These are phyloP conservation scores for Euphydryas editha DNA, from an alignment of 2,888 invertebrate species.

Conservation along the genomic window DNA sequence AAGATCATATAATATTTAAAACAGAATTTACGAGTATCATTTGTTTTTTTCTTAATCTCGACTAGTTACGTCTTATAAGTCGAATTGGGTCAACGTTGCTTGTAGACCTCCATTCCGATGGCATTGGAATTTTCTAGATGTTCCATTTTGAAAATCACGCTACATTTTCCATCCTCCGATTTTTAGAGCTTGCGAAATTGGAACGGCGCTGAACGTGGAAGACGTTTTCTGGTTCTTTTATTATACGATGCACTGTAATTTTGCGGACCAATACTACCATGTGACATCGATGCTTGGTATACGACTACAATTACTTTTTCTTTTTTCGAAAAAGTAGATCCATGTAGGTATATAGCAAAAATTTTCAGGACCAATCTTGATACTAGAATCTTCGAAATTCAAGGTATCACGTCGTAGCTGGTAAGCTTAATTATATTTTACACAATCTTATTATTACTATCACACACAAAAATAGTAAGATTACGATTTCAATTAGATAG, in stretches of 20 bases:
- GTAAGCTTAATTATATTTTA: too few species aligned
- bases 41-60: not conserved
- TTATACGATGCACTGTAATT: conserved; percentile 8
- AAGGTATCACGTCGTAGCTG: too few species aligned
- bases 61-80: not conserved
- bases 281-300: conserved; percentile 7
- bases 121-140: conserved; percentile 33
- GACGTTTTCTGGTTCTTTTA: not conserved
- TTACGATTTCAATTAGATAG: not conserved
- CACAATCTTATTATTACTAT: too few species aligned
- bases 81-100: not conserved
- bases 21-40: not conserved
- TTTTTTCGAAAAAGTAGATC: not conserved
- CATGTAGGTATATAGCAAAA: not conserved
- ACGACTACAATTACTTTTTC: conserved; percentile 7
- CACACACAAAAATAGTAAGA: too few species aligned
- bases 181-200: conserved; percentile 37
- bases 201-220: conserved; percentile 25
- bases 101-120: conserved; percentile 7
- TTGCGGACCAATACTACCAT: conserved; percentile 8
- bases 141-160: conserved; percentile 42
- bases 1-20: not conserved
- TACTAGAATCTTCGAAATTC: not conserved
- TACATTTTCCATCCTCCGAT: conserved; percentile 41
- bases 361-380: not conserved